Evolutionary conservation across 2,797 vertebrate genomes (phyloP).

Genomic region (Sebastes taczanowskii): DNA sequence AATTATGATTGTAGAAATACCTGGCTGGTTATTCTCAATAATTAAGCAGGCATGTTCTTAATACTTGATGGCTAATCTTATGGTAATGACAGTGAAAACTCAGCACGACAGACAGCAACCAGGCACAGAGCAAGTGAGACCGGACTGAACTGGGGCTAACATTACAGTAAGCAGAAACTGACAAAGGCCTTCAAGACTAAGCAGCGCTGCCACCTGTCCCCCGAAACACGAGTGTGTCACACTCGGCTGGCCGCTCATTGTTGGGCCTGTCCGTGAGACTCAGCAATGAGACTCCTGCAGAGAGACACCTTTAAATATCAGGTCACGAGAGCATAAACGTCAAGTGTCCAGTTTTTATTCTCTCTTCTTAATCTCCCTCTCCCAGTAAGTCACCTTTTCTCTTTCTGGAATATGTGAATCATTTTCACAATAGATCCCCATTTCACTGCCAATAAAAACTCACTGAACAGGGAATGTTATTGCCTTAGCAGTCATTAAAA

Average conservation of each 20-base stretch:
- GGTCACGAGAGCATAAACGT: slow-evolving; percentile 27
- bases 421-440: neutral
- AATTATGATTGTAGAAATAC: neutral
- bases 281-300: slow-evolving; percentile 7
- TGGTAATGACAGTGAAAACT: slow-evolving; percentile 39
- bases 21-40: slow-evolving; percentile 18
- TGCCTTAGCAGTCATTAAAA: neutral
- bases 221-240: slow-evolving; percentile 70
- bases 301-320: slow-evolving; percentile 41
- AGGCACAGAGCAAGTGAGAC: slow-evolving; percentile 14
- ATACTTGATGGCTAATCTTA: slow-evolving; percentile 29
- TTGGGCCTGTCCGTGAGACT: slow-evolving; percentile 26
- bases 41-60: slow-evolving; percentile 41
- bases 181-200: slow-evolving; percentile 43
- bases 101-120: slow-evolving; percentile 57
- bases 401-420: neutral
- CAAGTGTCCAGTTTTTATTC: neutral
- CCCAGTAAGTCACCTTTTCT: neutral
- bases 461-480: neutral
- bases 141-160: slow-evolving; percentile 11
- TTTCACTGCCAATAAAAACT: neutral
- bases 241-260: slow-evolving; percentile 47
- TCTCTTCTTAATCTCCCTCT: neutral
- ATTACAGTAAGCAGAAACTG: slow-evolving; percentile 50
- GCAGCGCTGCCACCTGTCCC: slow-evolving; percentile 71